Evolutionary conservation across 2,113 vertebrate genomes (phyloP).

Genomic region (Mormoops blainvillei): DNA sequence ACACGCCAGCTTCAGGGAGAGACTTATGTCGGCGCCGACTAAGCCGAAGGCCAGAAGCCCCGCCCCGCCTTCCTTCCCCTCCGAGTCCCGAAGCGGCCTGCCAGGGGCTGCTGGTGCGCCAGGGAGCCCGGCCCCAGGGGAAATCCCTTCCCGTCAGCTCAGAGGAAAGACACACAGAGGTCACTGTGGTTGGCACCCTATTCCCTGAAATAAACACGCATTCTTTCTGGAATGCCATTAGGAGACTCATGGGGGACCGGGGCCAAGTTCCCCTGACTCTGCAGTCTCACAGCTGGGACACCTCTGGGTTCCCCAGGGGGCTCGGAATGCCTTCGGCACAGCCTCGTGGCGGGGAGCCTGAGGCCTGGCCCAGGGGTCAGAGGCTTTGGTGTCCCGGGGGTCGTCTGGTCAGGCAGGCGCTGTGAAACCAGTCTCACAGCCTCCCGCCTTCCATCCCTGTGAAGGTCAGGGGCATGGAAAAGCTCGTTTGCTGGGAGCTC

Average conservation of each 20-base stretch:
- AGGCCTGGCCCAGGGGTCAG: not conserved
- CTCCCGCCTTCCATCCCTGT: not conserved
- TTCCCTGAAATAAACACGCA: not conserved
- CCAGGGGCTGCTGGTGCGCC: not conserved
- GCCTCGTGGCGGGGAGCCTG: not conserved
- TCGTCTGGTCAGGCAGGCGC: not conserved
- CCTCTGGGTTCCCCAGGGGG: not conserved
- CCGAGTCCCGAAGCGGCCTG: fast-evolving
- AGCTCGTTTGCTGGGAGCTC: not conserved
- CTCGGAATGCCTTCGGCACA: not conserved
- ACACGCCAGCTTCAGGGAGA: not conserved
- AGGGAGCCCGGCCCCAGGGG: not conserved
- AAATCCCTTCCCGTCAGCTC: no score
- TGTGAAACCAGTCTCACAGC: constrained; percentile 46
- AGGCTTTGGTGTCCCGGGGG: no score
- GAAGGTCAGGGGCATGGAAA: not conserved
- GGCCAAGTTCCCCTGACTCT: no score
- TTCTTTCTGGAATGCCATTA: not conserved
- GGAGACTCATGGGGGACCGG: fast-evolving
- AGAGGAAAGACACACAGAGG: fast-evolving
- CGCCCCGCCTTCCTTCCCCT: not conserved
- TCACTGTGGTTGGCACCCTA: not conserved
- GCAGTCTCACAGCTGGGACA: fast-evolving
- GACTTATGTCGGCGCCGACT: not conserved
- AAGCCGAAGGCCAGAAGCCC: fast-evolving